These are phyloP conservation scores for Lutjanus argentimaculatus DNA, from an alignment of 2,797 vertebrate species.

Conservation along the genomic window DNA sequence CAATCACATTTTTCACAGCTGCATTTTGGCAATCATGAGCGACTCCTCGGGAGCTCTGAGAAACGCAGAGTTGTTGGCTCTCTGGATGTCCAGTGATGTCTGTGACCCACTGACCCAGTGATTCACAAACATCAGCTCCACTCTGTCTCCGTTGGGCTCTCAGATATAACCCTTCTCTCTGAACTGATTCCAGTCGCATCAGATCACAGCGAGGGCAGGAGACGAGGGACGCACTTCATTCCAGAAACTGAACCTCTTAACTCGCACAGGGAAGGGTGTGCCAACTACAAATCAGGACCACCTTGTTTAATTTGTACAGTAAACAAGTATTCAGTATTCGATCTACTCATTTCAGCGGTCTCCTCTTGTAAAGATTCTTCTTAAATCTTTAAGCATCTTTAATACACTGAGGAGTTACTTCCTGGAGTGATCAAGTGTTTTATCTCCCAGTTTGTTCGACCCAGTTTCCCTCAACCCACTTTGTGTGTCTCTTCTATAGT, in stretches of 20 bases:
- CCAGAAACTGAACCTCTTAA: constrained; percentile 50
- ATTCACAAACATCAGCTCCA: constrained; percentile 78
- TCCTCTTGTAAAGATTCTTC: not conserved
- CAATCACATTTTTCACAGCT: constrained; percentile 46
- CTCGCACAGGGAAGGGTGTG: constrained; percentile 12
- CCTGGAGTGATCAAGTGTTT: constrained; percentile 15
- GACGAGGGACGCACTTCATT: constrained; percentile 66
- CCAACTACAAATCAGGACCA: constrained; percentile 14
- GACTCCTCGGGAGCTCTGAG: constrained; percentile 59
- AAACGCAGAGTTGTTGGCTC: constrained; percentile 54
- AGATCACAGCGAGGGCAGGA: constrained; percentile 70
- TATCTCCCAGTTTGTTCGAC: constrained; percentile 31
- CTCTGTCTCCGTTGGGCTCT: constrained; percentile 69
- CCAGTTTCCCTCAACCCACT: constrained; percentile 48
- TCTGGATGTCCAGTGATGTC: constrained; percentile 72
- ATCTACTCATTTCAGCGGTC: constrained; percentile 1
- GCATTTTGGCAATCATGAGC: constrained; percentile 59
- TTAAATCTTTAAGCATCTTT: not conserved
- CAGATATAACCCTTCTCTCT: constrained; percentile 68
- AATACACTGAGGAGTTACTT: constrained; percentile 9
- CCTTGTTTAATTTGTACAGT: constrained; percentile 24
- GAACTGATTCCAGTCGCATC: constrained; percentile 73
- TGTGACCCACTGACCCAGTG: constrained; percentile 85
- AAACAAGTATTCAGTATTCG: not conserved
- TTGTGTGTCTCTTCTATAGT: constrained; percentile 31